Evolutionary conservation across 2,888 invertebrate species (phyloP).

Genomic region (Ferrisia virgata): DNA sequence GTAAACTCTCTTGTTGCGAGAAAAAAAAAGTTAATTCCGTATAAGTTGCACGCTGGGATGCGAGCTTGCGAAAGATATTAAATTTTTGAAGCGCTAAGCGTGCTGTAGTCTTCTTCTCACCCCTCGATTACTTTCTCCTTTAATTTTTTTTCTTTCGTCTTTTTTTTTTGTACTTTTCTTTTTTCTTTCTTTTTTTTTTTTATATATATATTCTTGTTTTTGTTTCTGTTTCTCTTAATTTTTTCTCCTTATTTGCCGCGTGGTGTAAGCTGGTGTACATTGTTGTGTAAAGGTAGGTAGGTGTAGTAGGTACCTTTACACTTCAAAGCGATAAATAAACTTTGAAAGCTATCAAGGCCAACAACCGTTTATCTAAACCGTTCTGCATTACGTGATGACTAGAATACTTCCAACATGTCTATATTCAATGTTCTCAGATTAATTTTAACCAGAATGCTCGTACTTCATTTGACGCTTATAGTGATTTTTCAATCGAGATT

Average conservation of each 20-base stretch:
- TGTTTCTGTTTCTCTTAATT: constrained; percentile 14
- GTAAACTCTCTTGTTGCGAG: constrained; percentile 34
- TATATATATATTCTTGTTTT: neutral
- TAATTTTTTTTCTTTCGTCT: neutral
- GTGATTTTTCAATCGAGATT: neutral
- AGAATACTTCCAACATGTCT: neutral
- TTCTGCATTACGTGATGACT: neutral
- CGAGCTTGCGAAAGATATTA: constrained; percentile 37
- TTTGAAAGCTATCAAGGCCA: neutral
- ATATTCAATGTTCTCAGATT: neutral
- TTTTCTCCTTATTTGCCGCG: neutral
- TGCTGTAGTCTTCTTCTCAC: neutral
- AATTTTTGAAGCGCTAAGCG: constrained; percentile 35
- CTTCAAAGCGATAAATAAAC: neutral
- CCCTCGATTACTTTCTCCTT: neutral
- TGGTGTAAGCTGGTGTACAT: neutral
- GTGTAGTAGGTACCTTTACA: too few relatives aligned
- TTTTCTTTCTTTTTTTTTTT: neutral
- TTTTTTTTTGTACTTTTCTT: neutral
- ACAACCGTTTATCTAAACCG: neutral
- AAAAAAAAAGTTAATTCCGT: constrained; percentile 38
- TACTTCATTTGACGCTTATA: neutral
- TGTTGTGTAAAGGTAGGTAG: neutral
- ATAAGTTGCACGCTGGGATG: constrained; percentile 22
- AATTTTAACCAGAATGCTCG: neutral